Base-by-base conservation (phyloP, 1,140 invertebrate species). In the Lepidurus apus region DNA sequence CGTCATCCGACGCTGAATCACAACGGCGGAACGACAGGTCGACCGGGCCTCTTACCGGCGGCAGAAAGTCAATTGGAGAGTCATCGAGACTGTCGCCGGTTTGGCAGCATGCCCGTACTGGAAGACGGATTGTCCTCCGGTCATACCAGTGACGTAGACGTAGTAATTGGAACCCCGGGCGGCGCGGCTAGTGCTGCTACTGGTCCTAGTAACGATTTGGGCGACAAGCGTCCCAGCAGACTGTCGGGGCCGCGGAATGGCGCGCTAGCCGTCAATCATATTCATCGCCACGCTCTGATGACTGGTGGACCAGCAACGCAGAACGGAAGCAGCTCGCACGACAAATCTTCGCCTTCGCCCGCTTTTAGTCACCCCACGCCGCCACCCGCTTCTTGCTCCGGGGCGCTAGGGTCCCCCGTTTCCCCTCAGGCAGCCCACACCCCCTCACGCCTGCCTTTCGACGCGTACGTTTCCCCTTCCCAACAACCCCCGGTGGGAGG, bases 41-140 rank as follows among this genome's bases (percentile, higher is more conserved):
- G 21, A 21, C 53, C 53, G 8, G 53, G 17, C 53, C 17, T 17
- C 13, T 7, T 65, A 17, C 9, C 53, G 53, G 34, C 34, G 3
- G 53, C 17, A n/a, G 17, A 65, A 65, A 65, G 21, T 65, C 53
- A 65, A 65, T 65, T 65, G 53, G 53, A 65, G 6, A 21, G 7
- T 21, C 53, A 77, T 21, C 44, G 76, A 26, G 44, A 53, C 45
- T 34, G 42, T 9, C 85, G 87, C 82, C 85, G 90, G 82, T 90
- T 89, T 81, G 88, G 87, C 9, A 91, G 93, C 81, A 94, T 98
- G 93, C 96, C 96, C 0, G 91, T 96, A n/a, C 89, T 98, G 11
- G 96, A 98, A 85, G 96, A 98, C 86, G 96, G 96, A 11, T 82
- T 79, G 78, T 79, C 78, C 10, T 79, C 78, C 3, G 78, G 78